A percentile compares a stretch with the other conserved stretches of the same genome.
phyloP scores from a whole-genome alignment of 1,140 invertebrate species.

The Hycleus phaleratus region DNA sequence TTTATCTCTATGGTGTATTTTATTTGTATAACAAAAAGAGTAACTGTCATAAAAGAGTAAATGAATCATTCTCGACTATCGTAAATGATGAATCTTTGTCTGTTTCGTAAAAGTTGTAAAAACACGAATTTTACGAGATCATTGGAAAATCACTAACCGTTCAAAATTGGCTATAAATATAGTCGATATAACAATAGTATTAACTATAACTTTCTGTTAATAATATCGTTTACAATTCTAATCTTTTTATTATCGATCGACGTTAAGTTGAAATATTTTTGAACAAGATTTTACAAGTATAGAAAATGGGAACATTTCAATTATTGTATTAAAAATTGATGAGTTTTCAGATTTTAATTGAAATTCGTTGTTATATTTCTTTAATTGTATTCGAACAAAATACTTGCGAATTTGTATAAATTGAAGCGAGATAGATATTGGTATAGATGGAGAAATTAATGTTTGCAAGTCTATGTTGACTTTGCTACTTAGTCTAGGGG shows the following conservation, averaged over 20 bases:
- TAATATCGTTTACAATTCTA: slow-evolving; percentile 4
- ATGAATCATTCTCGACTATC: too few species aligned
- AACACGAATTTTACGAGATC: slow-evolving; percentile 21
- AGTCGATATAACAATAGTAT: slow-evolving; percentile 17
- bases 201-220: not conserved
- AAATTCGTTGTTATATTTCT: slow-evolving; percentile 3
- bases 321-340: slow-evolving; percentile 22
- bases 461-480: slow-evolving; percentile 27
- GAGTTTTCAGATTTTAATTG: slow-evolving; percentile 15
- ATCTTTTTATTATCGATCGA: slow-evolving; percentile 9
- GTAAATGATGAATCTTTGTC: too few species aligned
- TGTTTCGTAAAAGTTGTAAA: not conserved
- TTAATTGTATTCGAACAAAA: not conserved
- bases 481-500: slow-evolving; percentile 26
- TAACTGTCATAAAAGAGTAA: too few species aligned
- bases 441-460: slow-evolving; percentile 12
- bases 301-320: too few species aligned
- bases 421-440: slow-evolving; percentile 6
- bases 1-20: too few species aligned
- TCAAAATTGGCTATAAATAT: slow-evolving; percentile 18
- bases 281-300: slow-evolving; percentile 30
- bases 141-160: slow-evolving; percentile 25
- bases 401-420: not conserved
- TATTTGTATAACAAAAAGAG: too few species aligned
- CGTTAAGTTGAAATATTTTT: slow-evolving; percentile 23